Evolutionary conservation across 1,140 invertebrate genomes (phyloP).

Genomic region (Oncopeltus fasciatus): DNA sequence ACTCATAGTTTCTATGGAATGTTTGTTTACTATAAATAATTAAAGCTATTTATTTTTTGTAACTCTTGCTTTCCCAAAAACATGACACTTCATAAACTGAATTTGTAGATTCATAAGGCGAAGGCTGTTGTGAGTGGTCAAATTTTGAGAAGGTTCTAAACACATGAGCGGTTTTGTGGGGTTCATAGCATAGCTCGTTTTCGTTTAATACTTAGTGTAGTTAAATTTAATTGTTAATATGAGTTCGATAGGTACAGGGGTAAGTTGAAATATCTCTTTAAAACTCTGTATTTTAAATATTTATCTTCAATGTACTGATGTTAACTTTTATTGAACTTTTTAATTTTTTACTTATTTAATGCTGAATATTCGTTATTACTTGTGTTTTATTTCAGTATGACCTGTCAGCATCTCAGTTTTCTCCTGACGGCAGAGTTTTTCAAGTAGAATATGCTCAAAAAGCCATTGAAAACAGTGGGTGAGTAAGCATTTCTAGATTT

Average conservation of each 20-base stretch:
- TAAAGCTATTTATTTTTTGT: too few relatives aligned
- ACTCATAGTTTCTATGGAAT: too few relatives aligned
- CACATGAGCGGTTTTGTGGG: neutral
- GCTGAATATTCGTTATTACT: constrained; percentile 12
- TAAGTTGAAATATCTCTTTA: constrained; percentile 38
- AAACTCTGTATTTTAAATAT: neutral
- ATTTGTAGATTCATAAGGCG: neutral
- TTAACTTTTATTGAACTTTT: neutral
- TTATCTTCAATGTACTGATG: neutral
- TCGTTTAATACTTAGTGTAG: neutral
- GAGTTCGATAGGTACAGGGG: constrained; percentile 92
- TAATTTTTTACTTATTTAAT: neutral
- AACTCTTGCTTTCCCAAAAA: too few relatives aligned
- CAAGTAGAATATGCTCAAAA: constrained; percentile 99
- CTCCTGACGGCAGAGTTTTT: constrained; percentile 95
- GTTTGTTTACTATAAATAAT: too few relatives aligned
- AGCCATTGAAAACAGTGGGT: constrained; percentile 97
- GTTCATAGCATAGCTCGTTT: neutral
- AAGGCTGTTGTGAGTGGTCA: neutral
- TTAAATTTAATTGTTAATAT: constrained; percentile 37
- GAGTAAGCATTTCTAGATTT: too few relatives aligned
- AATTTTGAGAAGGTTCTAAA: constrained; percentile 4
- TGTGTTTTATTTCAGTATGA: constrained; percentile 90
- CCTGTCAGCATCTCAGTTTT: constrained; percentile 98
- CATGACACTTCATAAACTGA: too few relatives aligned